Conservation (phyloP, 2,888 invertebrate genomes). For the Ornithoptera priamus region DNA sequence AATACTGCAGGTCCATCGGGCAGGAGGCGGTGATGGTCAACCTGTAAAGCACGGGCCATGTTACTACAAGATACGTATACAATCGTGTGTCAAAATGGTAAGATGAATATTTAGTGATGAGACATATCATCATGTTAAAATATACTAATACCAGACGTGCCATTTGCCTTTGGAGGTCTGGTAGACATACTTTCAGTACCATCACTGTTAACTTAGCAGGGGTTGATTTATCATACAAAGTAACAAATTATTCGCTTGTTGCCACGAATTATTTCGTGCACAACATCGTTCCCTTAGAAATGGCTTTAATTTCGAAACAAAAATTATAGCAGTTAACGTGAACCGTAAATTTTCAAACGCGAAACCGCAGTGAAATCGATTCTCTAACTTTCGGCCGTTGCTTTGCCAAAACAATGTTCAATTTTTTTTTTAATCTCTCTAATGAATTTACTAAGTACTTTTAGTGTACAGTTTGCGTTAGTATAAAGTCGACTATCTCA, state of each 20-base stretch:
- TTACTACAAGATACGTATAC: too few relatives aligned
- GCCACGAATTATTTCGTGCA: background rate
- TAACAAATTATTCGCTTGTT: background rate
- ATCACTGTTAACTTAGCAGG: background rate
- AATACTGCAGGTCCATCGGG: conserved; percentile 97
- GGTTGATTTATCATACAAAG: too few relatives aligned
- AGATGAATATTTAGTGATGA: too few relatives aligned
- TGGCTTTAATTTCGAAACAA: background rate
- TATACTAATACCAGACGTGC: too few relatives aligned
- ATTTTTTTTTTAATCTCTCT: too few relatives aligned
- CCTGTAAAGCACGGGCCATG: conserved; percentile 70
- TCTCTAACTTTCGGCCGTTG: background rate
- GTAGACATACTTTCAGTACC: conserved; percentile 6
- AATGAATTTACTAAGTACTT: too few relatives aligned
- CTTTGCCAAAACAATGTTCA: too few relatives aligned
- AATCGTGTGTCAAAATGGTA: too few relatives aligned
- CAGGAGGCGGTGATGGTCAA: conserved; percentile 97
- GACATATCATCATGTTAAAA: too few relatives aligned
- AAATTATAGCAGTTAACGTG: background rate
- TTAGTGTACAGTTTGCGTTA: too few relatives aligned
- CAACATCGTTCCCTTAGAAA: background rate
- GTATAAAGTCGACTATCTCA: too few relatives aligned
- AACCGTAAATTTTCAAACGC: background rate
- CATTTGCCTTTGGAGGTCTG: conserved; percentile 1
- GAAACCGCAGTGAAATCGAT: background rate